Percentiles rank a stretch among this genome's conserved stretches.
Conservation (phyloP, 2,888 invertebrate genomes). For the Polylopha cassiicola region DNA sequence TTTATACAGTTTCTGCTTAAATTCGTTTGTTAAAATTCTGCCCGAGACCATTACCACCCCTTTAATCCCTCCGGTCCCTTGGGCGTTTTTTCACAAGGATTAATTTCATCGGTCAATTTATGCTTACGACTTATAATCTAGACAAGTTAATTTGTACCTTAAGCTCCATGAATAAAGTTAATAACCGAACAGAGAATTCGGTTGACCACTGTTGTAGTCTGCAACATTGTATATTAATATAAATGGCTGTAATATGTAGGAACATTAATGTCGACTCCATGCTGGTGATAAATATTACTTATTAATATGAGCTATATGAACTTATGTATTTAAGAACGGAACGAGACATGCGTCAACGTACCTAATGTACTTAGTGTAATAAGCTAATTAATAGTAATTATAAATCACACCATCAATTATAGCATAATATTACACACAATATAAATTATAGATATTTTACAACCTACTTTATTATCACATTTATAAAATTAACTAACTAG, state of each 20-base stretch:
- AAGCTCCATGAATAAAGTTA: not conserved
- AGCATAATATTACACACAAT: too few relatives aligned
- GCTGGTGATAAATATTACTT: constrained; percentile 13
- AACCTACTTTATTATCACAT: too few relatives aligned
- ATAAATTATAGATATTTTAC: too few relatives aligned
- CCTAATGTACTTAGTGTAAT: too few relatives aligned
- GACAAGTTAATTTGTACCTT: not conserved
- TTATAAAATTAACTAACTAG: too few relatives aligned
- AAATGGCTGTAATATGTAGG: constrained; percentile 10
- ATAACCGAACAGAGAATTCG: not conserved
- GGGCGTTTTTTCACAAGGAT: constrained; percentile 18
- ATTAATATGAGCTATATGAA: too few relatives aligned
- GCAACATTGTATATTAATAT: constrained; percentile 16
- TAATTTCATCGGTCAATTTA: constrained; percentile 8
- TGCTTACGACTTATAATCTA: not conserved
- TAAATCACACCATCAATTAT: too few relatives aligned
- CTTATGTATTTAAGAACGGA: too few relatives aligned
- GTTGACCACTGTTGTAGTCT: not conserved
- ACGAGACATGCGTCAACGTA: too few relatives aligned
- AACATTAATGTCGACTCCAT: constrained; percentile 7
- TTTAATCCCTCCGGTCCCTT: constrained; percentile 11
- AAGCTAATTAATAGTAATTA: too few relatives aligned
- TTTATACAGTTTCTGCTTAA: too few relatives aligned
- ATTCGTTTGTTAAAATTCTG: too few relatives aligned
- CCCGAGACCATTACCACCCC: constrained; percentile 10